Evolutionary conservation across 2,113 vertebrate species (phyloP).

Genomic region (Cricetomys ansorgei): DNA sequence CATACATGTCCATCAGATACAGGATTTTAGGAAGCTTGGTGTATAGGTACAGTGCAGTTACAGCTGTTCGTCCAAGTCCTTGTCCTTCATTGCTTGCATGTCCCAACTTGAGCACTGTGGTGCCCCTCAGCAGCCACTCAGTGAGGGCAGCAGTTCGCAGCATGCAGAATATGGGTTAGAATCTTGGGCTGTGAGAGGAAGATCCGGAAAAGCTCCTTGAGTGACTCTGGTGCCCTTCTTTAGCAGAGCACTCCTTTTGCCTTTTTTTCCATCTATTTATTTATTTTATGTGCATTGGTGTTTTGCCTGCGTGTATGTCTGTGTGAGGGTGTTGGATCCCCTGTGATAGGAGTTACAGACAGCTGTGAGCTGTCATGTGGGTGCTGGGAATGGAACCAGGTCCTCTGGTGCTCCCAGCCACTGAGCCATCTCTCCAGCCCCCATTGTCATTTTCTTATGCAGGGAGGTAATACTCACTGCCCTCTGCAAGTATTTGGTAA

Average conservation of each 20-base stretch:
- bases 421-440: no score
- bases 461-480: background rate
- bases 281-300: no score
- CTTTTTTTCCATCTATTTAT: no score
- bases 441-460: background rate
- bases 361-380: no score
- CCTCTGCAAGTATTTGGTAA: background rate
- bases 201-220: background rate
- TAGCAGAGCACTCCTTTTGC: background rate
- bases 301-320: no score
- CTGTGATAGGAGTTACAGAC: no score
- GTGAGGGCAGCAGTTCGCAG: background rate
- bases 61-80: background rate
- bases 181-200: background rate
- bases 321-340: no score
- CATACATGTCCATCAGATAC: background rate
- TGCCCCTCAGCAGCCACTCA: background rate
- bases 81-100: background rate
- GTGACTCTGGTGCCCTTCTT: background rate
- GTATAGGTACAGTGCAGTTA: background rate
- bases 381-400: no score
- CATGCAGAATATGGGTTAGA: background rate
- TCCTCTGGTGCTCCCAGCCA: no score
- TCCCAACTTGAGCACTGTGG: background rate
- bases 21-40: constrained; percentile 37